These are phyloP conservation scores for Parnassius mnemosyne DNA, from an alignment of 2,888 invertebrate genomes.

Conservation along the genomic window DNA sequence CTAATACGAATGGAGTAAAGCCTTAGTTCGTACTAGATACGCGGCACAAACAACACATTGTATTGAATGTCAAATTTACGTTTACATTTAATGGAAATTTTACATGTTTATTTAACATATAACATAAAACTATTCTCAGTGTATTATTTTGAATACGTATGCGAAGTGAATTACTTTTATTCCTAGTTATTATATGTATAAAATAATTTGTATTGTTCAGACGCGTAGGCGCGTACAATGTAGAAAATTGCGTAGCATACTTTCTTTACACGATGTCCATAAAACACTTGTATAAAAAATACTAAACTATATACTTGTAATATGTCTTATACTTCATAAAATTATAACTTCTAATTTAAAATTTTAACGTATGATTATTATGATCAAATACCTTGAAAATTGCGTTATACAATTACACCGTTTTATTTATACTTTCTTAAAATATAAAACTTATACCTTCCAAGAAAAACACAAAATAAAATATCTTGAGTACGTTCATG, in stretches of 20 bases:
- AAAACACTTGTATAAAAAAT: too few species aligned
- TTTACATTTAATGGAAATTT: constrained; percentile 47
- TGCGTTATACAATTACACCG: too few species aligned
- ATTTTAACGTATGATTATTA: too few species aligned
- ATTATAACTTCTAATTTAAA: too few species aligned
- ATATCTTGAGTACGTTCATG: constrained; percentile 36
- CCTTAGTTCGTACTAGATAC: constrained; percentile 31
- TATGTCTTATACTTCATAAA: too few species aligned
- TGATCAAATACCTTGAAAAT: too few species aligned
- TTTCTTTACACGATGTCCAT: too few species aligned
- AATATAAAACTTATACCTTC: not conserved
- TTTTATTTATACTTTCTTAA: not conserved
- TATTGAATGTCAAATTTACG: constrained; percentile 67
- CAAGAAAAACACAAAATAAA: constrained; percentile 24
- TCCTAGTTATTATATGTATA: not conserved
- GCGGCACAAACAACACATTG: constrained; percentile 37
- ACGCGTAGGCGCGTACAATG: constrained; percentile 5
- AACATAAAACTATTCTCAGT: constrained; percentile 2
- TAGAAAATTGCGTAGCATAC: constrained; percentile 13
- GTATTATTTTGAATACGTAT: constrained; percentile 12
- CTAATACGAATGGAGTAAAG: constrained; percentile 39
- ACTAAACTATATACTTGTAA: too few species aligned
- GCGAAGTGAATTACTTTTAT: not conserved
- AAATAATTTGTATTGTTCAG: not conserved
- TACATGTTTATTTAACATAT: constrained; percentile 19